Evolutionary conservation across 2,113 vertebrate genomes (phyloP).

Genomic region (Columba livia): DNA sequence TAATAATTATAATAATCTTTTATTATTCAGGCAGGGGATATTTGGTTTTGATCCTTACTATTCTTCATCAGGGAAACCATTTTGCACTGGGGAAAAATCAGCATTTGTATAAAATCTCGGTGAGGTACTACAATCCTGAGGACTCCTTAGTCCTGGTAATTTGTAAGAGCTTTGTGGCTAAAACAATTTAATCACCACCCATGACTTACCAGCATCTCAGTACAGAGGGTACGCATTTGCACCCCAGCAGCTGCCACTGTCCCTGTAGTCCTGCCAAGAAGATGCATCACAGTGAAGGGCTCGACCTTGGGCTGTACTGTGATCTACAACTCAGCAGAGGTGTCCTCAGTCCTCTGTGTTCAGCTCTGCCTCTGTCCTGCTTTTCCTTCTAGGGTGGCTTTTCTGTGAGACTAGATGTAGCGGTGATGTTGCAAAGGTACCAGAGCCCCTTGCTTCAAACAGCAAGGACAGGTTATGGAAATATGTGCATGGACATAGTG

Average conservation of each 20-base stretch:
- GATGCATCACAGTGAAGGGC: background rate
- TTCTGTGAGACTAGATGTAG: background rate
- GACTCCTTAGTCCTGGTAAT: background rate
- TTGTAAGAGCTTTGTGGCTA: background rate
- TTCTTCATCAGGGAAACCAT: background rate
- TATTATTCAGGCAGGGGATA: background rate
- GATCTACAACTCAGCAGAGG: background rate
- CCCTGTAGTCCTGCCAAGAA: background rate
- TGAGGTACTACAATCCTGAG: background rate
- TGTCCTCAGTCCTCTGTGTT: background rate
- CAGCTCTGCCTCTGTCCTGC: background rate
- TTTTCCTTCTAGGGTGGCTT: background rate
- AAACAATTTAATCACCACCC: background rate
- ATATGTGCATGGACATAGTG: background rate
- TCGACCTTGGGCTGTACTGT: background rate
- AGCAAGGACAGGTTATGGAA: background rate
- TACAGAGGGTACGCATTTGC: background rate
- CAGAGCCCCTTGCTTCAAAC: accelerated
- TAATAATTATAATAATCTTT: background rate
- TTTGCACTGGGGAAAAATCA: background rate
- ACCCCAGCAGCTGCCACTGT: background rate
- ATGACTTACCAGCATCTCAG: background rate
- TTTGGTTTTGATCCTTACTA: background rate
- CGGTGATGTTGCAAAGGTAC: background rate
- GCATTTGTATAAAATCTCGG: background rate